Base-by-base conservation (phyloP, 2,888 invertebrate species). In the Lithophane leautieri region DNA sequence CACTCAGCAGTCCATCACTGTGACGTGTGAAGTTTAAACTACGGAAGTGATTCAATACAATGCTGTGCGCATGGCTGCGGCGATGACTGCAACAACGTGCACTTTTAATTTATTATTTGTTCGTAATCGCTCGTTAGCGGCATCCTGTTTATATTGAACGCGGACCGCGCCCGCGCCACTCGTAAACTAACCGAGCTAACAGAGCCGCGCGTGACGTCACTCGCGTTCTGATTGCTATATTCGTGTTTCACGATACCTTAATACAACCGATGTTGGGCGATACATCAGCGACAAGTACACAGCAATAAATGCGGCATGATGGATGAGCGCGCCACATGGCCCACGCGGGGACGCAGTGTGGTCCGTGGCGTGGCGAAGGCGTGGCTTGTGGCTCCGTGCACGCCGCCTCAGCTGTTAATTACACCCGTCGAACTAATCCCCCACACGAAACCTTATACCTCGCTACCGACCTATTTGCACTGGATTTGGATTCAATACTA, bases 61-160 rank as follows among this genome's bases (percentile, higher is more conserved):
- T 66, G 81, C 66, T 52, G 44, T 44, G 81, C 71, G 62, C 60
- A 44, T 14, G 25, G 42, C 54, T 19, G 12, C 40, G 42, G 28
- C 22, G 16, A 67, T 34, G 16, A 19, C 28, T 73, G 60, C 40
- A 69, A 52, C 54, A 70, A 70, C 47, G 54, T 73, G 82, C 70
- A 77, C 50, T 82, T 73, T 70, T 54, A 70, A 77, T 56, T 72
- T 63, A 63, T 70, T 70, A 73, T 52, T 67, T 54, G 52, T 70
- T 66, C 19, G 72, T 22, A 61, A 28, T 42, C 25, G 47, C 76
- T 82, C 69, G 77, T 73, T 81, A 61, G 82, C 50, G 80, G 65
- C 82, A 61, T 82, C 78, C 85, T 85, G 82, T 82, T 82, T 82
- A 82, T 63, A 76, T 12, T 34, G 61, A 60, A 62, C 25, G 61